These are phyloP conservation scores for Lycaon pictus DNA, from an alignment of 2,113 vertebrate species.

Conservation along the genomic window DNA sequence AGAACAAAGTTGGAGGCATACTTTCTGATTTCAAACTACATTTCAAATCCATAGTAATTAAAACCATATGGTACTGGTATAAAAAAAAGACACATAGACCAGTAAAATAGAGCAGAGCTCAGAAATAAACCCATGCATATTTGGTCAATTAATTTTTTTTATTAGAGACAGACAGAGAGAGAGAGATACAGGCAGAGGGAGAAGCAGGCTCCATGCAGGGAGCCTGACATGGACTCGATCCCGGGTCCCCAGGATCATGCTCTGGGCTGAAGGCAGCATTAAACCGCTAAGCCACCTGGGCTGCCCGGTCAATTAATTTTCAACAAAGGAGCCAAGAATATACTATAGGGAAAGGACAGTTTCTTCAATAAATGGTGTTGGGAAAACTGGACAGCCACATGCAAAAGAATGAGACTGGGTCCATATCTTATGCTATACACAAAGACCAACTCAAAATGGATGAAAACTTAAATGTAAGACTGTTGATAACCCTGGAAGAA, in stretches of 20 bases:
- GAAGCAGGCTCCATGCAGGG: too few relatives aligned
- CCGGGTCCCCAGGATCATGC: too few relatives aligned
- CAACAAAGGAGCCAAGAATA: background rate
- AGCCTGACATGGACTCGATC: too few relatives aligned
- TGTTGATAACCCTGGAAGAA: background rate
- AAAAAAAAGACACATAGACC: background rate
- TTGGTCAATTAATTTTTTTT: background rate
- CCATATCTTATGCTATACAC: background rate
- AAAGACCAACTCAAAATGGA: background rate
- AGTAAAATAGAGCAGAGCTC: background rate
- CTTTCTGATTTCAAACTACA: background rate
- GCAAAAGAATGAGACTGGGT: background rate
- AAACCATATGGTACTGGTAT: background rate
- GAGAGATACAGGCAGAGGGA: too few relatives aligned
- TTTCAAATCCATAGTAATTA: background rate
- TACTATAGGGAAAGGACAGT: background rate
- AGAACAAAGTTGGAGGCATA: background rate
- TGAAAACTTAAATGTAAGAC: background rate
- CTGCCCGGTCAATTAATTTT: background rate
- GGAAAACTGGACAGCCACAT: background rate
- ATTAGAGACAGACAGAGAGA: too few relatives aligned
- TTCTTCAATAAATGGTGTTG: background rate
- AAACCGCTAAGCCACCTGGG: too few relatives aligned
- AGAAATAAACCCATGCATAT: background rate
- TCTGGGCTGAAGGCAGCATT: too few relatives aligned